Base-by-base conservation (phyloP, 2,113 vertebrate genomes). In the Tichodroma muraria region DNA sequence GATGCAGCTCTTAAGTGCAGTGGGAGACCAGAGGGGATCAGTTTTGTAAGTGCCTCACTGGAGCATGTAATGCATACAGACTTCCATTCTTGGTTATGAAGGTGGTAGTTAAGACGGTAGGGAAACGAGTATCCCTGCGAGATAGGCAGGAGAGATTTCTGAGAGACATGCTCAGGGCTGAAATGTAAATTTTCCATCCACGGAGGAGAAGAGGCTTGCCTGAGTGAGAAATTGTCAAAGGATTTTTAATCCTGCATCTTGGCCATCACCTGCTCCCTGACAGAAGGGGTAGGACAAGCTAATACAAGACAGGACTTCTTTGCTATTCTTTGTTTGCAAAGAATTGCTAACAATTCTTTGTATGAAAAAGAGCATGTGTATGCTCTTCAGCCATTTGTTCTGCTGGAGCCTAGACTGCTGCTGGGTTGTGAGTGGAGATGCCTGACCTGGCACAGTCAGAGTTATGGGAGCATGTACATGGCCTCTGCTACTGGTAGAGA, bases 401-500 rank as follows among this genome's bases (percentile, higher is more conserved):
- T 63, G 19, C 35, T 60, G 49, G 21, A 68, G 27, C 13, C n/a
- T 23, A 23, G 15, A 9, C 37, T 59, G 45, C 31, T 37, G 42
- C 21, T 24, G 45, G 35, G 20, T 11, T 53, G 23, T 31, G 21
- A n/a, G 38, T 22, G 12, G 23, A 37, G 13, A 38, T n/a, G 42
- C 22, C 65, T 28, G 33, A 38, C 30, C 38, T 20, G 33, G 28
- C 40, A 66, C 11, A 25, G 24, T 11, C 28, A 31, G 33, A 19
- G 20, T 13, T 18, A 16, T 10, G 15, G 35, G 13, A 76, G 11
- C 28, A 44, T 0, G 0, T 8, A 33, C 0, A 3, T 80, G 28
- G 19, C 30, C 60, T 87, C 54, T 75, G 37, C 27, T 42, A 27
- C 50, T 75, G 56, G 37, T 54, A 76, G 45, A 76, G 40, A 24